Percentiles rank a stretch among this genome's conserved stretches.
These are phyloP conservation scores for Hippasteria phrygiana DNA, from an alignment of 53 echinoderm and acorn worm genomes.

Conservation along the genomic window DNA sequence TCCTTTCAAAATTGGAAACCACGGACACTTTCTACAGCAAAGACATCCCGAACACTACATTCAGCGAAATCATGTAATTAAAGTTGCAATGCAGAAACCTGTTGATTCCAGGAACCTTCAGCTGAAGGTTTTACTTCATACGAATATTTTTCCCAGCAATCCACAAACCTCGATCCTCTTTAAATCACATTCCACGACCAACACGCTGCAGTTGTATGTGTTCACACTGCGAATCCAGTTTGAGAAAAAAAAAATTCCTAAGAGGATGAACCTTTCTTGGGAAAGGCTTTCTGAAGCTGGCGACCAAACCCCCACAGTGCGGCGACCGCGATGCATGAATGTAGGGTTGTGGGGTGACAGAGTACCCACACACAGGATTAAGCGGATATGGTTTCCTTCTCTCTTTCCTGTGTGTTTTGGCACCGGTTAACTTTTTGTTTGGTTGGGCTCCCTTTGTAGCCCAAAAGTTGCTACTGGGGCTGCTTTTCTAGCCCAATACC, in stretches of 20 bases:
- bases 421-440: background rate
- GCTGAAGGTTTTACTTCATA: no score
- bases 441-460: conserved; percentile 14
- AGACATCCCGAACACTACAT: no score
- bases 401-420: conserved; percentile 17
- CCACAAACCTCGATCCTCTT: no score
- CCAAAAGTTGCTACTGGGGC: conserved; percentile 1
- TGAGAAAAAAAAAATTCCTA: background rate
- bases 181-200: no score
- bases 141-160: no score
- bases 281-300: background rate
- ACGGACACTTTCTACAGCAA: no score
- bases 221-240: background rate
- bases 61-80: no score
- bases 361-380: background rate
- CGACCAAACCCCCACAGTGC: background rate
- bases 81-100: no score
- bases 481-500: background rate
- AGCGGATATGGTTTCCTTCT: background rate
- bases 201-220: no score
- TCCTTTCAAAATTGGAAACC: no score
- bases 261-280: background rate
- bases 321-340: background rate
- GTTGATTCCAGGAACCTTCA: no score
- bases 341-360: background rate